Evolutionary conservation across 1,140 invertebrate genomes (phyloP).

Genomic region (silkworm (Bombyx mori)): ASM3026992v2 NC_085117.1:5280501-5281000

Average conservation of each 20-base stretch:
- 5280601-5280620: constrained; percentile 88
- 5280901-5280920: constrained; percentile 49
- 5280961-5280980: constrained; percentile 75
- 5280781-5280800: constrained; percentile 79
- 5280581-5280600: constrained; percentile 92
- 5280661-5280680: constrained; percentile 96
- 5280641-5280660: constrained; percentile 91
- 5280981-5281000: constrained; percentile 78
- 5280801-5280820: constrained; percentile 89
- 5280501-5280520: constrained; percentile 90
- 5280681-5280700: constrained; percentile 94
- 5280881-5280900: constrained; percentile 65
- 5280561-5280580: constrained; percentile 88
- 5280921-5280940: constrained; percentile 70
- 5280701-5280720: constrained; percentile 90
- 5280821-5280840: constrained; percentile 81
- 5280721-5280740: constrained; percentile 91
- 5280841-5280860: constrained; percentile 69
- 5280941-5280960: constrained; percentile 76
- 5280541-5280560: constrained; percentile 89
- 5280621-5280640: constrained; percentile 92
- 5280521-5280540: constrained; percentile 84
- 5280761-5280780: constrained; percentile 83
- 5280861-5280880: constrained; percentile 67
- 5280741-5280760: constrained; percentile 90